These are phyloP conservation scores for Prenolepis imparis DNA, from an alignment of 2,888 invertebrate genomes.

Conservation along the genomic window DNA sequence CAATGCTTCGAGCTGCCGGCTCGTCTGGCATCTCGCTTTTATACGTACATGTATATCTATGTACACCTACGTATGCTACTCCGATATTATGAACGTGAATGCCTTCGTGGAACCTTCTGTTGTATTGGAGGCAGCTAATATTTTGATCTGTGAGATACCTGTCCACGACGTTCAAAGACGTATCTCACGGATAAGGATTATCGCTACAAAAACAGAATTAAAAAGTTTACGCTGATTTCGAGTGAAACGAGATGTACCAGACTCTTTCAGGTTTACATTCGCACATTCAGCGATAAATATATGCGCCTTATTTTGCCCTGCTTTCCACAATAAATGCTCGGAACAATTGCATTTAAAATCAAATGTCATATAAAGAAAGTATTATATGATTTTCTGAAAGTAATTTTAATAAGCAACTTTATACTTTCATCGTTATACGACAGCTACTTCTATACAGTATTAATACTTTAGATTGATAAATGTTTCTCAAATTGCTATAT, in stretches of 20 bases:
- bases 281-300: constrained; percentile 13
- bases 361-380: constrained; percentile 1
- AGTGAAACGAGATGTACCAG: neutral
- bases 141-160: constrained; percentile 69
- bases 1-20: constrained; percentile 51
- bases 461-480: no score
- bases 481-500: no score
- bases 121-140: constrained; percentile 66
- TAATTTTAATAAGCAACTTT: neutral
- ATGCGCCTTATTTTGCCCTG: neutral
- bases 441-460: no score
- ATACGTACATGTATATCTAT: constrained; percentile 11
- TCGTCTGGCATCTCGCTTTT: constrained; percentile 42
- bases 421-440: neutral
- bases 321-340: neutral
- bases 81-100: constrained; percentile 56
- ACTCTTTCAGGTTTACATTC: neutral
- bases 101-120: neutral
- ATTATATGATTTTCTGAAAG: neutral
- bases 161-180: constrained; percentile 37
- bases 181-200: constrained; percentile 12
- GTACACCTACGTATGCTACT: constrained; percentile 51
- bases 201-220: constrained; percentile 20
- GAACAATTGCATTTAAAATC: neutral
- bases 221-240: neutral